Evolutionary conservation across 2,113 vertebrate species (phyloP).

Genomic region (Barnardius zonarius): DNA sequence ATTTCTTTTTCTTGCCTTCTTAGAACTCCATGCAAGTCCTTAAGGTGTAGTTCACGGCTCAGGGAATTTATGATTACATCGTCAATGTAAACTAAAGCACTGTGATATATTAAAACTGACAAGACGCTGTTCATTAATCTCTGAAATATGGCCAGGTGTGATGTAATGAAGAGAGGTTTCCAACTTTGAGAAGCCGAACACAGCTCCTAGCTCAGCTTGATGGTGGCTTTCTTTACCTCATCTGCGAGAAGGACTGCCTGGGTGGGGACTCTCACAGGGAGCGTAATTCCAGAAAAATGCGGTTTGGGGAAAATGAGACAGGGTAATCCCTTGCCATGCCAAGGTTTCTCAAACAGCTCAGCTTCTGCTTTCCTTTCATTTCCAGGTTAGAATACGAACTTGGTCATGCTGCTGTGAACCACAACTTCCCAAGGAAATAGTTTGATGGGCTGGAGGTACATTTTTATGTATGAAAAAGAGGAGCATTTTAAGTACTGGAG

Average conservation of each 20-base stretch:
- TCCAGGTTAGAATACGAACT: constrained; percentile 38
- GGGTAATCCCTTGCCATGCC: constrained; percentile 37
- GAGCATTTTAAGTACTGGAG: neutral
- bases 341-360: constrained; percentile 19
- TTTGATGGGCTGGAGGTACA: neutral
- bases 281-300: constrained; percentile 51
- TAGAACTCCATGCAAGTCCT: constrained; percentile 71
- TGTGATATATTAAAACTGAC: constrained; percentile 74
- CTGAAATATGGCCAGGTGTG: constrained; percentile 75
- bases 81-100: constrained; percentile 64
- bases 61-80: constrained; percentile 76
- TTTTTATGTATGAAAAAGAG: neutral
- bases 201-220: constrained; percentile 9
- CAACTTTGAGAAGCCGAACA: constrained; percentile 55
- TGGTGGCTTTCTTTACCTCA: constrained; percentile 61
- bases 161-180: constrained; percentile 67
- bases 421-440: constrained; percentile 41
- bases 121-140: constrained; percentile 77
- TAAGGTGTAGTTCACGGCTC: constrained; percentile 73
- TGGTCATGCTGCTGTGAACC: neutral
- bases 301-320: constrained; percentile 33
- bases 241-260: constrained; percentile 61
- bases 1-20: constrained; percentile 68
- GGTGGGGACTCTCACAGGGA: constrained; percentile 65
- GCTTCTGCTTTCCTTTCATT: constrained; percentile 29